These are phyloP conservation scores for Desoria tigrina DNA, from an alignment of 2,888 invertebrate genomes.

Conservation along the genomic window DNA sequence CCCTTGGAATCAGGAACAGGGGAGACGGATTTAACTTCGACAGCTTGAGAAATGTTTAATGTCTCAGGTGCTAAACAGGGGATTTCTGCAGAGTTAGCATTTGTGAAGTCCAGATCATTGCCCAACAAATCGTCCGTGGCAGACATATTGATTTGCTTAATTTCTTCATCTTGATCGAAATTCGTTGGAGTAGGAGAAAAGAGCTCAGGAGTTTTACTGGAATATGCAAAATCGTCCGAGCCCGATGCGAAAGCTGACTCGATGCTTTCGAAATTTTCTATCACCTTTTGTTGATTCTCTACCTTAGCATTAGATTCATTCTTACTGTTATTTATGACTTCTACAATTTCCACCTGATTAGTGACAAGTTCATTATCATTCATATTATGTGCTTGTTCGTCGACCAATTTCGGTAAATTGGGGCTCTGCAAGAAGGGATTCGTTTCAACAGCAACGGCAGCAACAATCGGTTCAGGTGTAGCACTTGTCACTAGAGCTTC, in stretches of 20 bases:
- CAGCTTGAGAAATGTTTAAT: not conserved
- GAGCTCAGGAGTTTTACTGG: conserved; percentile 38
- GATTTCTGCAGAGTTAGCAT: not conserved
- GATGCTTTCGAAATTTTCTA: conserved; percentile 44
- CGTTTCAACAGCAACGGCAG: not conserved
- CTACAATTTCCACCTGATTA: not conserved
- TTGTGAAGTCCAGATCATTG: conserved; percentile 11
- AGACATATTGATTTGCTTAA: not conserved
- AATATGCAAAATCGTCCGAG: conserved; percentile 40
- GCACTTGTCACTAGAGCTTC: not conserved
- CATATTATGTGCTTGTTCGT: not conserved
- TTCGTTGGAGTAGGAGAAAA: conserved; percentile 22
- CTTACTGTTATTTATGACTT: conserved; percentile 17
- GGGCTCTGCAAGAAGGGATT: conserved; percentile 9
- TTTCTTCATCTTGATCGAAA: conserved; percentile 2
- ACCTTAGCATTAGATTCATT: conserved; percentile 12
- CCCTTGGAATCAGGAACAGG: not conserved
- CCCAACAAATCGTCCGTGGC: conserved; percentile 12
- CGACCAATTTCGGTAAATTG: not conserved
- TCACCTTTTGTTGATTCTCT: conserved; percentile 17
- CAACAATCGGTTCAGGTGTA: not conserved
- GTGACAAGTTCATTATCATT: conserved; percentile 6
- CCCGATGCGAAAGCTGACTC: conserved; percentile 45
- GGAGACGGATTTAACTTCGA: conserved; percentile 7
- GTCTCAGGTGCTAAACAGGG: not conserved